Evolutionary conservation across 1,140 invertebrate species (phyloP), one percentile per base, ranked within the genome.

Genomic region (Drosophila biarmipes): DNA sequence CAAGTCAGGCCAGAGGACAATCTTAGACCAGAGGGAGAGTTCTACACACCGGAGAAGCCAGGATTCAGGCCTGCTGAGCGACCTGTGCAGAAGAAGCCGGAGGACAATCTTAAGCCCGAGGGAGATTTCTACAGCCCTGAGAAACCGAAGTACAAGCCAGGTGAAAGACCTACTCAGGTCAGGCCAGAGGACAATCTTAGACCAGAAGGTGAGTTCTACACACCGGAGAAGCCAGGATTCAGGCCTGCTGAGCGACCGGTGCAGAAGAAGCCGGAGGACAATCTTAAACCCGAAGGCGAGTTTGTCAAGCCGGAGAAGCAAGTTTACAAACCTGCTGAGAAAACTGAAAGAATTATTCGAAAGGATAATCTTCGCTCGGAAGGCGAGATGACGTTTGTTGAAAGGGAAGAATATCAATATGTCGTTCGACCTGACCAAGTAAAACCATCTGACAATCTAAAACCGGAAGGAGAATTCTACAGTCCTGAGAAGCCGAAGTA

Each of bases 381-480:
- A 11, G 43, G 43, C 6, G 43, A 46, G 27, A 46, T 46, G 43
- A 27, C 43, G 2, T 46, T 46, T 46, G 43, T 46, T 6, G 14
- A 46, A 14, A 46, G 43, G 3, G 43, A 46, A 46, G 43, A 46
- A 19, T 46, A 46, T 46, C 21, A 46, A n/a, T 46, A 46, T 46
- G 43, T 46, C 2, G 21, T 27, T 0, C 43, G 43, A 7, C 43
- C 43, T 24, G 43, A 46, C 1, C 43, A 46, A 8, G 43, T 46
- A 8, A 46, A 24, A 4, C 43, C 43, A n/a, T 2, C 0, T 6
- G 95, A 95, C 78, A 94, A 96, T 91, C 45, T 48, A 0, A 48
- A 15, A 27, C 43, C 43, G 2, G 46, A 48, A 29, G 46, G 46
- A 27, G 46, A 48, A 31, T 48, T 48, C 27, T 48, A 48, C n/a